Percentiles rank a stretch among this genome's conserved stretches.
phyloP scores from a whole-genome alignment of 2,113 vertebrate species.

The Etia nguti region DNA sequence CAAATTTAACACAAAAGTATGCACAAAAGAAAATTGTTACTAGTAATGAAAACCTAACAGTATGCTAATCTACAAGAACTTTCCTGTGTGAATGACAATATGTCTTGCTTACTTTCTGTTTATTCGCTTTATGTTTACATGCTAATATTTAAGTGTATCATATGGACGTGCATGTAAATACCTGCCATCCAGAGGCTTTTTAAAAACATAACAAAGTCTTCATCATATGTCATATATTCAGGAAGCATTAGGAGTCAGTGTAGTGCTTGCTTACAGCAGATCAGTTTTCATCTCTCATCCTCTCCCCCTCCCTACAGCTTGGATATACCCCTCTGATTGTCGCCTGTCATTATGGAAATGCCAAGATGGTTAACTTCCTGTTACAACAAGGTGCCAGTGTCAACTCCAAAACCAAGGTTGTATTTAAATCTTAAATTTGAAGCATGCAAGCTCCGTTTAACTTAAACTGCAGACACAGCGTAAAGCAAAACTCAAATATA shows the following conservation, averaged over 20 bases:
- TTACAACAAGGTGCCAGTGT: slow-evolving; percentile 89
- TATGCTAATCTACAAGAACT: background rate
- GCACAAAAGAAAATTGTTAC: background rate
- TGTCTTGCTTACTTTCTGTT: background rate
- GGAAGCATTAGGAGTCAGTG: background rate
- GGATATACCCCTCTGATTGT: slow-evolving; percentile 96
- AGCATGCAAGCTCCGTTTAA: background rate
- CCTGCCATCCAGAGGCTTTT: slow-evolving; percentile 8
- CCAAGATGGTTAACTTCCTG: slow-evolving; percentile 96
- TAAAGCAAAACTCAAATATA: background rate
- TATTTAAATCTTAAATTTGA: background rate
- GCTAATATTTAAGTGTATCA: background rate
- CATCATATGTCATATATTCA: background rate
- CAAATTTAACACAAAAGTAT: background rate
- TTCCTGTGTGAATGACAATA: background rate
- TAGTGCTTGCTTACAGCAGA: background rate
- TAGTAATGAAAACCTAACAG: background rate
- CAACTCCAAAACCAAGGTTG: slow-evolving; percentile 93
- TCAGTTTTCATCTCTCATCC: background rate
- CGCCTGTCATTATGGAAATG: slow-evolving; percentile 96
- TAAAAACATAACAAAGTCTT: background rate
- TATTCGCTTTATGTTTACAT: background rate
- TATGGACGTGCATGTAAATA: background rate
- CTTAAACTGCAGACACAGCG: background rate
- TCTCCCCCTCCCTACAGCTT: slow-evolving; percentile 69